Conservation (phyloP, 2,888 invertebrate species). For the Dryadula phaetusa region DNA sequence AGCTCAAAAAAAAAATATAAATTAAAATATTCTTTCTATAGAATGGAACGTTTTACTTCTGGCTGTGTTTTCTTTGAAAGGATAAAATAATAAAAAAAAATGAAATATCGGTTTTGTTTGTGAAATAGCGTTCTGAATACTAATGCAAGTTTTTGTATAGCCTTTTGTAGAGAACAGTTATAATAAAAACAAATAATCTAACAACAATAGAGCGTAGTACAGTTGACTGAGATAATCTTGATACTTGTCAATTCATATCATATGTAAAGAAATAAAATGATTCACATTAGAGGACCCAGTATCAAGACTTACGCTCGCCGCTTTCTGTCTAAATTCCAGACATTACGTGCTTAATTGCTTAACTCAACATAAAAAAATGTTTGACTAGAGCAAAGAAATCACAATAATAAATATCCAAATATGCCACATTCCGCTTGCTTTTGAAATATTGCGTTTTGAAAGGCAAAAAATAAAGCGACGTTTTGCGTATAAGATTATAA, state of each 20-base stretch:
- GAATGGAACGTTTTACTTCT: neutral
- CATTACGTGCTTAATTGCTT: too few species aligned
- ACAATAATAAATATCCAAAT: too few species aligned
- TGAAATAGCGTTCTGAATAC: constrained; percentile 18
- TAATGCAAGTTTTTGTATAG: constrained; percentile 17
- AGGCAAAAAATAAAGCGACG: too few species aligned
- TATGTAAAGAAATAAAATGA: neutral
- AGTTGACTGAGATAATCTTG: neutral
- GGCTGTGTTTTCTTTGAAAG: neutral
- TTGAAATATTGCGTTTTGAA: too few species aligned
- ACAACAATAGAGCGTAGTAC: neutral
- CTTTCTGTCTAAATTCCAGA: neutral
- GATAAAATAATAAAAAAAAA: constrained; percentile 6
- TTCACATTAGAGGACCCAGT: neutral
- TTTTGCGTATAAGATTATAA: too few species aligned
- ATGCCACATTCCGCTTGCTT: too few species aligned
- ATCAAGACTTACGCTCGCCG: neutral
- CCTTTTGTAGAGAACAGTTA: neutral
- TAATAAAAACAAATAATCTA: constrained; percentile 6
- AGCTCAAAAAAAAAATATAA: too few species aligned
- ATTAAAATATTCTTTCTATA: neutral
- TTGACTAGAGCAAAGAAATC: too few species aligned
- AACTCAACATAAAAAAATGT: too few species aligned
- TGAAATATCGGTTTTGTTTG: constrained; percentile 1
- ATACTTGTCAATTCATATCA: neutral